Evolutionary conservation across 2,113 vertebrate species (phyloP), one percentile per base, ranked within the genome.

Genomic region (Pollimyrus isidori): DNA sequence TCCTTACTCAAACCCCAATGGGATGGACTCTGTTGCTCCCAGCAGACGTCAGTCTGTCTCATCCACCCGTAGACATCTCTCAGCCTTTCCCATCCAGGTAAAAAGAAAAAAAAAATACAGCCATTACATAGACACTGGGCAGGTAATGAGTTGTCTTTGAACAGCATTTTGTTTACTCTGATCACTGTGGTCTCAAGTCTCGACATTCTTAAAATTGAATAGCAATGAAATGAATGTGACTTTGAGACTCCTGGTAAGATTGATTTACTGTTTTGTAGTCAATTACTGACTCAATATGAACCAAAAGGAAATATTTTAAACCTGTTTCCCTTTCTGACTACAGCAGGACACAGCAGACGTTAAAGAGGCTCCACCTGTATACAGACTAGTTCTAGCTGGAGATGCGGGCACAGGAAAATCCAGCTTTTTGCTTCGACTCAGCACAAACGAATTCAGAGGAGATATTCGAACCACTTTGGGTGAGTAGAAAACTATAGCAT

Each of bases 381-480:
- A 96, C 89, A 91, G 89, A 21, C 92, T 96, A 88, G 95, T 96
- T 86, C 90, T 97, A 52, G 96, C 94, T 0, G 94, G 96, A 84
- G 95, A 97, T 0, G 89, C 95, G 0, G 94, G 95, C 15, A 91
- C 92, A 0, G 95, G 95, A 17, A 97, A 97, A 92, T 95, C 96
- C 89, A 96, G 96, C 92, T 96, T 97, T 91, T 93, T 96, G 49
- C 90, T 96, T 89, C 88, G 91, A 23, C 90, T 96, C 89, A 94
- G 93, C 15, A 90, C 90, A 0, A 97, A 96, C 0, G 91, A 96
- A 88, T 96, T 96, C 92, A 91, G 83, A 92, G 92, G 90, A 85
- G 93, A 96, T 86, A 94, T 95, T 76, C 93, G 94, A 89, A 95
- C 95, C 1, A 96, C 94, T 0, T 91, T 95, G 11, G 94, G 95